These are phyloP conservation scores for Campoplex nolae DNA, from an alignment of 2,888 invertebrate species.

Conservation along the genomic window DNA sequence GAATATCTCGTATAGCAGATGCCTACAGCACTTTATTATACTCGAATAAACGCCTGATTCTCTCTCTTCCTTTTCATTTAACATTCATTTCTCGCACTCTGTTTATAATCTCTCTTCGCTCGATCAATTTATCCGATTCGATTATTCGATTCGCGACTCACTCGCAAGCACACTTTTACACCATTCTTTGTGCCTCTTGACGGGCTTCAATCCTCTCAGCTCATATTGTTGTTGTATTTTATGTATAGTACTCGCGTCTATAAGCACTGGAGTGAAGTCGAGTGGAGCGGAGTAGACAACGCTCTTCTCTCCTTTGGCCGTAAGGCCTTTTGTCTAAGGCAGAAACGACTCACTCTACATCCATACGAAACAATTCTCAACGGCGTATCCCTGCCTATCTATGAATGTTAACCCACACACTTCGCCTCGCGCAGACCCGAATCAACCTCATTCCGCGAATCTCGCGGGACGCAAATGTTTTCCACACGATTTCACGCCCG, in stretches of 20 bases:
- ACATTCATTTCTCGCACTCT: slow-evolving; percentile 14
- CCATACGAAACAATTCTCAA: slow-evolving; percentile 21
- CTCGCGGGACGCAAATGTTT: slow-evolving; percentile 62
- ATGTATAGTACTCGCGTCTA: slow-evolving; percentile 6
- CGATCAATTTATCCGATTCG: slow-evolving; percentile 59
- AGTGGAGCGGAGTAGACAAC: slow-evolving; percentile 48
- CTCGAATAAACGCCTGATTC: slow-evolving; percentile 1
- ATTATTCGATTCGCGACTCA: slow-evolving; percentile 44
- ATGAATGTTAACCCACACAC: slow-evolving; percentile 1
- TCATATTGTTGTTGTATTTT: slow-evolving; percentile 21
- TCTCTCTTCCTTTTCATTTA: not conserved
- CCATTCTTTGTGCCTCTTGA: slow-evolving; percentile 36
- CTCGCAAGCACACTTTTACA: slow-evolving; percentile 10
- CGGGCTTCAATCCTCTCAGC: slow-evolving; percentile 11
- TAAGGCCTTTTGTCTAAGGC: slow-evolving; percentile 61
- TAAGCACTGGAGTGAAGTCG: slow-evolving; percentile 34
- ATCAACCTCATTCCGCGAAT: slow-evolving; percentile 50
- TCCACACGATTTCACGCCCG: slow-evolving; percentile 60
- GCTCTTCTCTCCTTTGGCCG: slow-evolving; percentile 27
- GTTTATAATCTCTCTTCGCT: slow-evolving; percentile 41
- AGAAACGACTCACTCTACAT: slow-evolving; percentile 32
- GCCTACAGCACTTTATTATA: not conserved
- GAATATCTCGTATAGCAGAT: not conserved
- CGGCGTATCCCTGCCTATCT: not conserved
- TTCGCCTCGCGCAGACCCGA: slow-evolving; percentile 5